These are phyloP conservation scores for Adrianichthys oophorus DNA, from an alignment of 2,797 vertebrate species.

Conservation along the genomic window DNA sequence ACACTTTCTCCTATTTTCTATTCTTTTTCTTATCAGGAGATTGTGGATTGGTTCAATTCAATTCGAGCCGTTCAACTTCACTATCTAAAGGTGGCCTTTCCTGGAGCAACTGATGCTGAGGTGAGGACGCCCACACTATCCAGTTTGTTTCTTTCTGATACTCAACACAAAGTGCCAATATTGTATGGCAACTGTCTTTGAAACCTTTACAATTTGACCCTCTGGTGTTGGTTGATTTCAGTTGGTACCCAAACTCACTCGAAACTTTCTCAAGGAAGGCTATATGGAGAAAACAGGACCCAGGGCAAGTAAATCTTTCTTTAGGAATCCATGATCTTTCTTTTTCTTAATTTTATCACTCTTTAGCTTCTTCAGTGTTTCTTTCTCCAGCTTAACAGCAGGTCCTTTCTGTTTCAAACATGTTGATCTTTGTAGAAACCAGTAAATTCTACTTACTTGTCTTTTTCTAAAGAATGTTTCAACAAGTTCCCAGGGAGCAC, in stretches of 20 bases:
- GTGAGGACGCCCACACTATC: slow-evolving; percentile 52
- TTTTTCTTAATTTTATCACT: background rate
- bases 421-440: background rate
- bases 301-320: background rate
- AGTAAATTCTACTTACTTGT: background rate
- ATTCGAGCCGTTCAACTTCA: slow-evolving; percentile 88
- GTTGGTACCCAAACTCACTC: slow-evolving; percentile 3
- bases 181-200: background rate
- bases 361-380: background rate
- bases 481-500: too few species aligned
- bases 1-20: background rate
- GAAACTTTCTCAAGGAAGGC: background rate
- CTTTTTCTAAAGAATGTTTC: too few species aligned
- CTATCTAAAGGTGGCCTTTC: slow-evolving; percentile 90
- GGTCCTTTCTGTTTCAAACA: background rate
- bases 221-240: background rate
- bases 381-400: background rate
- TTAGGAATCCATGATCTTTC: background rate
- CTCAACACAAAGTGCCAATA: background rate
- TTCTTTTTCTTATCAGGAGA: slow-evolving; percentile 72
- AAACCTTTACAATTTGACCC: background rate
- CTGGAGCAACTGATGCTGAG: slow-evolving; percentile 84
- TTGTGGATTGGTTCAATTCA: slow-evolving; percentile 91
- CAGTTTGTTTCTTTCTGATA: background rate
- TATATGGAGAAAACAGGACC: background rate